phyloP scores from a whole-genome alignment of 2,113 vertebrate genomes.

The Puntigrus tetrazona region DNA sequence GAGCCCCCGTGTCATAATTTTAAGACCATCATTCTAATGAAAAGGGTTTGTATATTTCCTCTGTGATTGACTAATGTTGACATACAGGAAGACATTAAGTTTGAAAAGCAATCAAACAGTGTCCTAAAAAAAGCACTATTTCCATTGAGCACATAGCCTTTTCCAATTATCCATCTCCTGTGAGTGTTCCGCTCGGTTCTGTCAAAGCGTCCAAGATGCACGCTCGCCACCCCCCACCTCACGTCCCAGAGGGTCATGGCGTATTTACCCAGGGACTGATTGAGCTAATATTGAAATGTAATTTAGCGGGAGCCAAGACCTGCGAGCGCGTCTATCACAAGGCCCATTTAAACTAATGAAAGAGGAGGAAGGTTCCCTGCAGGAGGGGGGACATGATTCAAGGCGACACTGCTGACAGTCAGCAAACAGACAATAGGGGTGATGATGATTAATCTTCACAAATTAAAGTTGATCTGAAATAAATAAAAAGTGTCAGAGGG shows the following conservation, averaged over 20 bases:
- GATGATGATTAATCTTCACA: slow-evolving; percentile 59
- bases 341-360: slow-evolving; percentile 41
- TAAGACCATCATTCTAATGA: neutral
- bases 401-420: slow-evolving; percentile 45
- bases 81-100: slow-evolving; percentile 17
- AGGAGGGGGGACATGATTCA: slow-evolving; percentile 25
- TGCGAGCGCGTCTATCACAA: slow-evolving; percentile 32
- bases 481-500: slow-evolving; percentile 42
- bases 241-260: neutral
- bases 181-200: slow-evolving; percentile 1
- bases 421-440: slow-evolving; percentile 53
- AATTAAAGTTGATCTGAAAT: slow-evolving; percentile 56
- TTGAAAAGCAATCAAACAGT: slow-evolving; percentile 27
- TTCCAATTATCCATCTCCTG: slow-evolving; percentile 40
- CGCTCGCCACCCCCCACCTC: neutral
- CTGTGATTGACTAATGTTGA: slow-evolving; percentile 22
- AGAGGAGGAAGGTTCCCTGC: slow-evolving; percentile 38
- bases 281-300: slow-evolving; percentile 51
- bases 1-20: neutral
- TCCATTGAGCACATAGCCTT: slow-evolving; percentile 15
- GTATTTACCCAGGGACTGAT: slow-evolving; percentile 46
- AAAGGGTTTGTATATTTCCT: slow-evolving; percentile 16
- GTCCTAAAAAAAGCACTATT: neutral
- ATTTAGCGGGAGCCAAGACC: slow-evolving; percentile 39
- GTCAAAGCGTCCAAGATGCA: neutral